Percentiles rank a stretch among this genome's conserved stretches.
Conservation (phyloP, 2,113 vertebrate species). For the Seriola rivoliana region DNA sequence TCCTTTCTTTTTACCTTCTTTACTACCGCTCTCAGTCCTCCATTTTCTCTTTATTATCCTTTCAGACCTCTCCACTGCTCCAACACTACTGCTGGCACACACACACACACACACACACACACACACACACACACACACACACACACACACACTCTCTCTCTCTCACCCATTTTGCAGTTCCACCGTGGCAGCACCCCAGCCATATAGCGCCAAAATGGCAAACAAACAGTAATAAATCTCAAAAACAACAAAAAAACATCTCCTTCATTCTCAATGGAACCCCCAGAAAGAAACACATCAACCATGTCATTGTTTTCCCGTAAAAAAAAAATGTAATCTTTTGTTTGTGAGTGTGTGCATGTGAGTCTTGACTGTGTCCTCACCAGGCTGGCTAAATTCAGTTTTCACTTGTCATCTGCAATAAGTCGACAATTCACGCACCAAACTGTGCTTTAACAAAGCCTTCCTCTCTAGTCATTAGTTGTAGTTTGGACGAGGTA, state of each 20-base stretch:
- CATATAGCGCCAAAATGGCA: constrained; percentile 56
- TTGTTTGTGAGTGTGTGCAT: constrained; percentile 15
- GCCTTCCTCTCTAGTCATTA: neutral
- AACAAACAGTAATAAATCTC: constrained; percentile 73
- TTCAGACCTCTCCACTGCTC: constrained; percentile 21
- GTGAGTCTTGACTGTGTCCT: neutral
- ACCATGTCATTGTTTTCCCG: constrained; percentile 46
- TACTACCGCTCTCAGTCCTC: constrained; percentile 39
- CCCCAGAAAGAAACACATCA: constrained; percentile 48
- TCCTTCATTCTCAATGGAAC: constrained; percentile 39
- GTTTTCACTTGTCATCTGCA: neutral
- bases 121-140: constrained; percentile 4
- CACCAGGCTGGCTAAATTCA: neutral
- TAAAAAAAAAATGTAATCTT: constrained; percentile 21
- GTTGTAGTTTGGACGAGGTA: neutral
- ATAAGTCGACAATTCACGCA: neutral
- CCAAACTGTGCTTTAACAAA: neutral
- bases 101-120: constrained; percentile 11
- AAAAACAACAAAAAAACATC: constrained; percentile 44
- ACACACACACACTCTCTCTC: neutral
- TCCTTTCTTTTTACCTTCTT: constrained; percentile 47
- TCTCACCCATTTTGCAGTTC: constrained; percentile 49
- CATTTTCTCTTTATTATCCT: constrained; percentile 66
- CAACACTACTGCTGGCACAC: constrained; percentile 9
- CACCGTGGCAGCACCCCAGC: constrained; percentile 52